These are phyloP conservation scores for Oreohelix idahoensis DNA, from an alignment of 1,140 invertebrate genomes.

Conservation along the genomic window DNA sequence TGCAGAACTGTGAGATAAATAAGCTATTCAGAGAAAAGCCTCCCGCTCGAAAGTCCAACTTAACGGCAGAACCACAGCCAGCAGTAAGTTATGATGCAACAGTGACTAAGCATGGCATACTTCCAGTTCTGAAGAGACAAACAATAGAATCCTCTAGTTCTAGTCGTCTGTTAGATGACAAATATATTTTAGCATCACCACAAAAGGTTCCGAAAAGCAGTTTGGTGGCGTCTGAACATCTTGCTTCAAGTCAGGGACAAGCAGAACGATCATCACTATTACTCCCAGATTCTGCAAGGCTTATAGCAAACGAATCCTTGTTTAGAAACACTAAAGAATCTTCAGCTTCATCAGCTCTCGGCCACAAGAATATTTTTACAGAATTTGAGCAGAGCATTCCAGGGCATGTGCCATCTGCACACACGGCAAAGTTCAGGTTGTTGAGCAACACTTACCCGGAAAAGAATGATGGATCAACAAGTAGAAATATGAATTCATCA, in stretches of 20 bases:
- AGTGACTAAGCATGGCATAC: too few relatives aligned
- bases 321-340: background rate
- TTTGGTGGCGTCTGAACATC: background rate
- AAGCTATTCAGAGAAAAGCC: background rate
- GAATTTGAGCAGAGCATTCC: background rate
- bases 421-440: background rate
- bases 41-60: background rate
- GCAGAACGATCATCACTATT: background rate
- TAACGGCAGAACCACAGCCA: background rate
- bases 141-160: background rate
- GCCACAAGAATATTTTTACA: background rate
- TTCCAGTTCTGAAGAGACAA: background rate
- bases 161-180: background rate
- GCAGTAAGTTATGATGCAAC: background rate
- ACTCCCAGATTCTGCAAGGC: background rate
- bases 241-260: background rate
- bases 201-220: background rate
- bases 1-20: background rate
- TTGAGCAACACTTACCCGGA: background rate
- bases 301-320: background rate
- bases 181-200: background rate
- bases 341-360: background rate
- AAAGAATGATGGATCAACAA: background rate
- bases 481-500: background rate
- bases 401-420: background rate